Evolutionary conservation across 1,140 invertebrate genomes (phyloP).

Genomic region (Ceratosolen fusciceps): DNA sequence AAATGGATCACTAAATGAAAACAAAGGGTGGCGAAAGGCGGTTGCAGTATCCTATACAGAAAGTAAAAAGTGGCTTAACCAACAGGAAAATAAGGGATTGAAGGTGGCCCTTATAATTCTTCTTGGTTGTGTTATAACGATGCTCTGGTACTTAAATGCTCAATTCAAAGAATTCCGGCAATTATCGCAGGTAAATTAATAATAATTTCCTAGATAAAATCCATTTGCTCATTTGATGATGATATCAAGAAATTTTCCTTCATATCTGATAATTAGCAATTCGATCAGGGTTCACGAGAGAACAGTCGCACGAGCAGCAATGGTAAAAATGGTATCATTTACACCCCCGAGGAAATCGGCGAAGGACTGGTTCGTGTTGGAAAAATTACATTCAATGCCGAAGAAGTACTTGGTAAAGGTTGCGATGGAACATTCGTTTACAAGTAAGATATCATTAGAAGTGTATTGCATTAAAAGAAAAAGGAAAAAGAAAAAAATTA

Average conservation of each 20-base stretch:
- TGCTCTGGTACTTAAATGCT: conserved; percentile 79
- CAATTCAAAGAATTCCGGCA: conserved; percentile 76
- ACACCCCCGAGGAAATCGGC: conserved; percentile 76
- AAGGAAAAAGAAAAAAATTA: no score
- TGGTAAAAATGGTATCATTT: conserved; percentile 67
- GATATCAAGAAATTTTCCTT: conserved; percentile 1
- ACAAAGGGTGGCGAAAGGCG: conserved; percentile 54
- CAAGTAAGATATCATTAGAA: conserved; percentile 76
- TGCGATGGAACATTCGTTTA: conserved; percentile 99
- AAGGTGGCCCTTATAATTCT: conserved; percentile 79
- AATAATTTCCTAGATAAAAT: background rate
- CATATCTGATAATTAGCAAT: conserved; percentile 52
- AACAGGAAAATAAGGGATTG: conserved; percentile 79
- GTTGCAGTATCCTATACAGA: conserved; percentile 52
- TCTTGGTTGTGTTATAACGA: conserved; percentile 76
- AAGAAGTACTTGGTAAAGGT: conserved; percentile 93
- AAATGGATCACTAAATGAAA: conserved; percentile 36
- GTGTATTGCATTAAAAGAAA: no score
- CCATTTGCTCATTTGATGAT: background rate
- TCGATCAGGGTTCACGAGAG: conserved; percentile 64
- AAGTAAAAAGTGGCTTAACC: conserved; percentile 75
- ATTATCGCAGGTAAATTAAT: conserved; percentile 73
- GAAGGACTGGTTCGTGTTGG: conserved; percentile 87
- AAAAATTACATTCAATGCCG: conserved; percentile 91
- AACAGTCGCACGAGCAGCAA: conserved; percentile 63